phyloP scores from a whole-genome alignment of 2,797 vertebrate genomes.

The Mareca penelope region DNA sequence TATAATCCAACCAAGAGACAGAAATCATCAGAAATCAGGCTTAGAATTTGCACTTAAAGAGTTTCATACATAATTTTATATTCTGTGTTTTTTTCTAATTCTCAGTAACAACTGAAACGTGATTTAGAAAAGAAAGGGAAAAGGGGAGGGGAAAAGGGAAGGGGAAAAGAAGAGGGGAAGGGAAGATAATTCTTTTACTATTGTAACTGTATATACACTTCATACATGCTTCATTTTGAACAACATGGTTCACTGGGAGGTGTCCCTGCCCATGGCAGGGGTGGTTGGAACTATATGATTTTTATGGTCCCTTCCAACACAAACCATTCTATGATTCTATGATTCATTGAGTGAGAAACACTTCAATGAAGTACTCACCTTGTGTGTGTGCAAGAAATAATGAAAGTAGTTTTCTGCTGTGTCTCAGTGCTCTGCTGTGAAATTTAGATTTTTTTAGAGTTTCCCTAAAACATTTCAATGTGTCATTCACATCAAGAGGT shows the following conservation, averaged over 20 bases:
- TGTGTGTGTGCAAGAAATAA: conserved; percentile 87
- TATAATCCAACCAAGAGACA: neutral
- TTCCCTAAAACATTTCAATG: conserved; percentile 85
- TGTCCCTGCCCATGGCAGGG: too few relatives aligned
- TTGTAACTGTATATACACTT: neutral
- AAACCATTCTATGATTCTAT: too few relatives aligned
- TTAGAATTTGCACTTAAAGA: neutral
- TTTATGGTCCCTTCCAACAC: too few relatives aligned
- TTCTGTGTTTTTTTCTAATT: neutral
- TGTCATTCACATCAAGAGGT: conserved; percentile 88
- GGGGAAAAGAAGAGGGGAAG: too few relatives aligned
- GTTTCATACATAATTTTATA: neutral
- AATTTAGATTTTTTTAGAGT: conserved; percentile 80
- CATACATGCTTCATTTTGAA: too few relatives aligned
- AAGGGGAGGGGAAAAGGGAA: too few relatives aligned
- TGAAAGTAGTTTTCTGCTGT: conserved; percentile 86
- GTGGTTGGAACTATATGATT: too few relatives aligned
- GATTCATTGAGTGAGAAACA: neutral
- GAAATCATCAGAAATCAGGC: neutral
- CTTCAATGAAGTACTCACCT: conserved; percentile 59
- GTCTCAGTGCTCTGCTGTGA: conserved; percentile 82
- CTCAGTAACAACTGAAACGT: neutral
- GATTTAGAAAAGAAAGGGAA: neutral
- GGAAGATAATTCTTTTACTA: neutral
- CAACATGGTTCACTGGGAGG: too few relatives aligned